Percentiles rank a stretch among this genome's conserved stretches.
Conservation (phyloP, 2,113 vertebrate species). For the Takifugu bimaculatus region DNA sequence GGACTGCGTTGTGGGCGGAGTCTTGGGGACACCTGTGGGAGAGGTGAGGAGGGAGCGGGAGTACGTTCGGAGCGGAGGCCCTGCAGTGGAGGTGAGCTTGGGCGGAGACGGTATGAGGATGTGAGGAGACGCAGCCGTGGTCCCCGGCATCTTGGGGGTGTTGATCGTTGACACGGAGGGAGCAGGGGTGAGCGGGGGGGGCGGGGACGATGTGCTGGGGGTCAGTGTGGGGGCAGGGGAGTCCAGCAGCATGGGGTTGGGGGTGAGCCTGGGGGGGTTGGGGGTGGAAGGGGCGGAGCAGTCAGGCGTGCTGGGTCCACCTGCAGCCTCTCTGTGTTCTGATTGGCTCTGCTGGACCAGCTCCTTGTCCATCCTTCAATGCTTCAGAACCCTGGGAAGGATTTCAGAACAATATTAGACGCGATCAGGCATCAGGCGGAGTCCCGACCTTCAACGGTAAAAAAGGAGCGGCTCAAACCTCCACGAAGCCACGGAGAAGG, state of each 20-base stretch:
- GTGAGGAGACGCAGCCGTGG: conserved; percentile 35
- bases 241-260: conserved; percentile 64
- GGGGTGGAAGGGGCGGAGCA: conserved; percentile 32
- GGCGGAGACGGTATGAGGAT: conserved; percentile 49
- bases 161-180: conserved; percentile 39
- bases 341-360: conserved; percentile 34
- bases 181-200: conserved; percentile 63
- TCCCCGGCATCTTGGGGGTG: conserved; percentile 19
- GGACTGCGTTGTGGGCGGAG: conserved; percentile 7
- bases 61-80: conserved; percentile 54
- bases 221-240: conserved; percentile 23
- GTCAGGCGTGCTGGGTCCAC: background rate
- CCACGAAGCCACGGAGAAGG: too few relatives aligned
- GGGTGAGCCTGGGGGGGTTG: conserved; percentile 59
- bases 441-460: too few relatives aligned
- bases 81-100: conserved; percentile 49
- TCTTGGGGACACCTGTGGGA: conserved; percentile 19
- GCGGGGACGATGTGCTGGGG: conserved; percentile 58
- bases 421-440: too few relatives aligned
- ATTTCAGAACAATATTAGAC: too few relatives aligned
- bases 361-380: conserved; percentile 62
- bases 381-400: conserved; percentile 19
- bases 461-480: too few relatives aligned
- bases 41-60: conserved; percentile 58
- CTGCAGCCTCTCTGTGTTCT: conserved; percentile 26